Conservation (phyloP, 2,113 vertebrate species). For the Spea bombifrons region DNA sequence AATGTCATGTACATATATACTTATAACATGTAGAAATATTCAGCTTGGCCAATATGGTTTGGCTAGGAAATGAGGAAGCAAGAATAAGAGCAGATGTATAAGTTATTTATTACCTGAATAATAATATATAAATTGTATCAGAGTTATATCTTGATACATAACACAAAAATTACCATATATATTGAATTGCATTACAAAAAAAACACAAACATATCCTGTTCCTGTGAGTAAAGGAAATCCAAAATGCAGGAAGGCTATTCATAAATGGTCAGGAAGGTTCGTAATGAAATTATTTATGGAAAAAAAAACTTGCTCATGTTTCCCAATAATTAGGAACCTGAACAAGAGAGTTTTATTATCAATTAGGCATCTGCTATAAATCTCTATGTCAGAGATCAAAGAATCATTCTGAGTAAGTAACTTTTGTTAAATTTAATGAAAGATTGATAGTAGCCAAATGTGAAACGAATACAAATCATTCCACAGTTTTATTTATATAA, state of each 20-base stretch:
- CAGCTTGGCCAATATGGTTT: constrained; percentile 10
- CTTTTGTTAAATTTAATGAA: too few species aligned
- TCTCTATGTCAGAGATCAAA: too few species aligned
- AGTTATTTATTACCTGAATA: constrained; percentile 39
- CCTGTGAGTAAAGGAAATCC: constrained; percentile 12
- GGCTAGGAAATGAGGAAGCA: constrained; percentile 17
- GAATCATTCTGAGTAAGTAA: too few species aligned
- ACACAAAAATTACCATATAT: constrained; percentile 43
- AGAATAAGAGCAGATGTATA: constrained; percentile 32
- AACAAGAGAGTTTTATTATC: too few species aligned
- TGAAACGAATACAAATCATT: too few species aligned
- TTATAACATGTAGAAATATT: constrained; percentile 33
- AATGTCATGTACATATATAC: neutral
- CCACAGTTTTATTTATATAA: too few species aligned
- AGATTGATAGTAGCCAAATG: too few species aligned
- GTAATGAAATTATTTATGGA: neutral
- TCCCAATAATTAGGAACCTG: too few species aligned
- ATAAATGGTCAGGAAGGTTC: neutral
- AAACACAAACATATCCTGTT: constrained; percentile 14
- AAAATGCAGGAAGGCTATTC: neutral
- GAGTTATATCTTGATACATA: constrained; percentile 35
- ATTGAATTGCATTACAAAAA: constrained; percentile 38
- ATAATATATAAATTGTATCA: constrained; percentile 45
- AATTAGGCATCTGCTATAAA: too few species aligned
- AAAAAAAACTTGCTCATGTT: too few species aligned